Evolutionary conservation across 2,888 invertebrate genomes (phyloP).

Genomic region (Amphimallon solstitiale): DNA sequence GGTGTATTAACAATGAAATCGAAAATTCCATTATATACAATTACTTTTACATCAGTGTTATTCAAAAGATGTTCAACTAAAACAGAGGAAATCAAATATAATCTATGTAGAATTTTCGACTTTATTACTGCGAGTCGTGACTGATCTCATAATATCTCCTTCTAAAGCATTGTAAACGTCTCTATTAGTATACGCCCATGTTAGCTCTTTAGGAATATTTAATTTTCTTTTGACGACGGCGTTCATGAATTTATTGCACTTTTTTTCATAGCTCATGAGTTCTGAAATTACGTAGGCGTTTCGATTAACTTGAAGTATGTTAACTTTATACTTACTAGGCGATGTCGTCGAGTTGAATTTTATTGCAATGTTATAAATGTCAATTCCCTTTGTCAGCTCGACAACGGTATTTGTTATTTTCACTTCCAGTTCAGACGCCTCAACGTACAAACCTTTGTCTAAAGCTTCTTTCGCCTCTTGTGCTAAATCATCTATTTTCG

Average conservation of each 20-base stretch:
- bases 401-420: conserved; percentile 67
- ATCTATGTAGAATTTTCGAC: neutral
- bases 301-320: conserved; percentile 12
- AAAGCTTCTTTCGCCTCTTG: conserved; percentile 51
- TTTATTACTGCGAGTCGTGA: conserved; percentile 60
- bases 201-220: conserved; percentile 71
- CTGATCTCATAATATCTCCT: conserved; percentile 84
- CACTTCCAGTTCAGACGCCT: conserved; percentile 74
- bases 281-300: conserved; percentile 42
- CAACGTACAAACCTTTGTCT: conserved; percentile 65
- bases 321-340: conserved; percentile 46
- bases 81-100: conserved; percentile 38
- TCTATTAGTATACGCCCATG: conserved; percentile 73
- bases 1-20: conserved; percentile 56
- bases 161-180: conserved; percentile 70
- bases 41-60: conserved; percentile 53
- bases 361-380: conserved; percentile 83
- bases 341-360: conserved; percentile 54
- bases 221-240: conserved; percentile 74
- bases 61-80: conserved; percentile 54
- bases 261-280: conserved; percentile 50
- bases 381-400: conserved; percentile 71
- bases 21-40: conserved; percentile 55
- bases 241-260: conserved; percentile 72
- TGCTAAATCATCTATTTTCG: conserved; percentile 52